Evolutionary conservation across 2,113 vertebrate genomes (phyloP).

Genomic region (Prolemur simus): DNA sequence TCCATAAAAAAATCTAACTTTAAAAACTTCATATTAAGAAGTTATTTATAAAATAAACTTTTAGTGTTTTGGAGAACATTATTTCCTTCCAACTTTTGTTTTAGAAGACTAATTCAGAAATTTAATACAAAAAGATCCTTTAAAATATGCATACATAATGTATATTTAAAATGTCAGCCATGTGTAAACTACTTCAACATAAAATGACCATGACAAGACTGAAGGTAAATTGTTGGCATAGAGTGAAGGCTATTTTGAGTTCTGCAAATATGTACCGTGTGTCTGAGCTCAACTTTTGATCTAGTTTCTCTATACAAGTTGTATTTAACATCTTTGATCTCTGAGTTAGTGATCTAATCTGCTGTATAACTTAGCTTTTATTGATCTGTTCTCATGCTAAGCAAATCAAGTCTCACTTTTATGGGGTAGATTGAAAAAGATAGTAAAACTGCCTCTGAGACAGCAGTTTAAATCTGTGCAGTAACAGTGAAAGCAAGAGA

Average conservation of each 20-base stretch:
- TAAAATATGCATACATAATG: not conserved
- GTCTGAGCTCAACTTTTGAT: slow-evolving; percentile 87
- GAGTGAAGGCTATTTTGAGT: slow-evolving; percentile 69
- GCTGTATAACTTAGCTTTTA: slow-evolving; percentile 90
- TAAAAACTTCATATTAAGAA: not conserved
- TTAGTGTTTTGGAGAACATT: not conserved
- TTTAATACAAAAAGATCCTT: not conserved
- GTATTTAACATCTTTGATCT: slow-evolving; percentile 91
- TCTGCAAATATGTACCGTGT: slow-evolving; percentile 82
- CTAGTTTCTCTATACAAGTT: slow-evolving; percentile 83
- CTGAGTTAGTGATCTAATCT: slow-evolving; percentile 88
- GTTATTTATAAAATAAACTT: slow-evolving; percentile 5
- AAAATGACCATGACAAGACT: slow-evolving; percentile 16
- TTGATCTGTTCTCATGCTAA: slow-evolving; percentile 95
- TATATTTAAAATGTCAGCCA: slow-evolving; percentile 28
- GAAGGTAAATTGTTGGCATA: slow-evolving; percentile 50
- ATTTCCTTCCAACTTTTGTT: not conserved
- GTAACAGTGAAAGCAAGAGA: slow-evolving; percentile 92
- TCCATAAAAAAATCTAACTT: not conserved
- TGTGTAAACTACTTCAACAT: slow-evolving; percentile 41
- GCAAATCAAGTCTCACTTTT: slow-evolving; percentile 93
- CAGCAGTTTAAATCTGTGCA: slow-evolving; percentile 90
- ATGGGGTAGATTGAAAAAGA: slow-evolving; percentile 91
- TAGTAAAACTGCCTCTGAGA: slow-evolving; percentile 92
- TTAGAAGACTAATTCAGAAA: slow-evolving; percentile 6